A percentile compares a stretch with the other conserved stretches of the same genome.
Evolutionary conservation across 2,888 invertebrate genomes (phyloP).

Genomic region (Leptopilina drosophilae): DNA sequence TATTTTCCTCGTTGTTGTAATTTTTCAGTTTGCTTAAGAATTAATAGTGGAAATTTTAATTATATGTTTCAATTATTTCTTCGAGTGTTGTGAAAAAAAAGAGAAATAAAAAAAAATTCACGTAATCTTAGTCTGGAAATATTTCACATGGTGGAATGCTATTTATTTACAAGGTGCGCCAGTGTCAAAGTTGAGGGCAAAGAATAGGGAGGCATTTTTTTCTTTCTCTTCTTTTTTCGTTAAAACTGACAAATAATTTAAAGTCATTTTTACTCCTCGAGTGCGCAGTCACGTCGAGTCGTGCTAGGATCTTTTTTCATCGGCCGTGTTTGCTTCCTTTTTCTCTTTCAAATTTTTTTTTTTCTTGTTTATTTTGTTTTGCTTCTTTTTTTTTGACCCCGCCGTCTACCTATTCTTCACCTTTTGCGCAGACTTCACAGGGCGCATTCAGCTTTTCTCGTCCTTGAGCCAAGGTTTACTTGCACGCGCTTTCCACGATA

Average conservation of each 20-base stretch:
- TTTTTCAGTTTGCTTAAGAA: no score
- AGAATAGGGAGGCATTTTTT: background rate
- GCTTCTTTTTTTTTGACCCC: slow-evolving; percentile 37
- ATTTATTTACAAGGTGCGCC: background rate
- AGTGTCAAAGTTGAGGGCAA: slow-evolving; percentile 2
- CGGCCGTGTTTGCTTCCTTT: slow-evolving; percentile 43
- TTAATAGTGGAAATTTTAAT: no score
- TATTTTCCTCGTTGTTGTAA: no score
- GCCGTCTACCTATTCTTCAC: slow-evolving; percentile 42
- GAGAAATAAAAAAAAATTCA: no score
- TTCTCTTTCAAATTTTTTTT: slow-evolving; percentile 22
- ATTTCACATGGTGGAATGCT: slow-evolving; percentile 4
- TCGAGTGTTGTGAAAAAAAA: no score
- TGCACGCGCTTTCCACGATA: slow-evolving; percentile 52
- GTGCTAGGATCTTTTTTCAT: slow-evolving; percentile 18
- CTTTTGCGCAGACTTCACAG: slow-evolving; percentile 48
- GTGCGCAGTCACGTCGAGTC: slow-evolving; percentile 49
- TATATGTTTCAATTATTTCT: no score
- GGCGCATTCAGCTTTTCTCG: slow-evolving; percentile 54
- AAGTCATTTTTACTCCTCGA: slow-evolving; percentile 46
- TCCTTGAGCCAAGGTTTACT: slow-evolving; percentile 49
- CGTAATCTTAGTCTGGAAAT: background rate
- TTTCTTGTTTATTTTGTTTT: slow-evolving; percentile 43
- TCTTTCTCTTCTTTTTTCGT: background rate
- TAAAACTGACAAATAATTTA: slow-evolving; percentile 22